Base-by-base conservation (phyloP, 2,888 invertebrate genomes). In the Andrena fulva region DNA sequence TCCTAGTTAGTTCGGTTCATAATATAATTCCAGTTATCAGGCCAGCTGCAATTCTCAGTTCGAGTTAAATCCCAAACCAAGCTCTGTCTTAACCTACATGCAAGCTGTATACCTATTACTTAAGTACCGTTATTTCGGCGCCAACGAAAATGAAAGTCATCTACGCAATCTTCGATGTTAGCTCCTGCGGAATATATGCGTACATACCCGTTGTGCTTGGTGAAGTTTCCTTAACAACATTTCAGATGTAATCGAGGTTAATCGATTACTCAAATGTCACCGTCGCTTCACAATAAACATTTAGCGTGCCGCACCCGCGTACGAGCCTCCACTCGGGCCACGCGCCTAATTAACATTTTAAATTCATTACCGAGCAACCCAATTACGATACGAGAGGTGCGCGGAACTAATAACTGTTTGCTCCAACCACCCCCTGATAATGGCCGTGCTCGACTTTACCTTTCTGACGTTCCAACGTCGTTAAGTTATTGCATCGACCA, bases 341-440 rank as follows among this genome's bases (percentile, higher is more conserved):
- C 24, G 5, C 48, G 35, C 10, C 16, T 60, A 56, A 68, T 69
- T 74, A 80, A 69, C 62, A 75, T 86, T 85, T 86, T 86, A 75
- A 84, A 85, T 77, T 77, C 72, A 75, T 86, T 80, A 86, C 29
- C 42, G 27, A n/a, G 66, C 35, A 62, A 75, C 72, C 52, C 52
- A 62, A 75, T 70, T 63, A 71, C 29, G 54, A 42, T 72, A 42
- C 48, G 31, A 74, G 77, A 50, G 66, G 50, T 68, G 64, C 66
- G 60, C 48, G 76, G 69, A 71, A 68, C 64, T 60, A 77, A 86
- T 86, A 74, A 84, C 67, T 74, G 69, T 72, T 80, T 68, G 42
- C 60, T 54, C 48, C 54, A 69, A 66, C 75, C 72, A 48, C 63
- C 50, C 60, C 59, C 31, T 52, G 33, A 80, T 79, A 85, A 86